Evolutionary conservation across 2,888 invertebrate genomes (phyloP).

Genomic region (Globia sparganii): DNA sequence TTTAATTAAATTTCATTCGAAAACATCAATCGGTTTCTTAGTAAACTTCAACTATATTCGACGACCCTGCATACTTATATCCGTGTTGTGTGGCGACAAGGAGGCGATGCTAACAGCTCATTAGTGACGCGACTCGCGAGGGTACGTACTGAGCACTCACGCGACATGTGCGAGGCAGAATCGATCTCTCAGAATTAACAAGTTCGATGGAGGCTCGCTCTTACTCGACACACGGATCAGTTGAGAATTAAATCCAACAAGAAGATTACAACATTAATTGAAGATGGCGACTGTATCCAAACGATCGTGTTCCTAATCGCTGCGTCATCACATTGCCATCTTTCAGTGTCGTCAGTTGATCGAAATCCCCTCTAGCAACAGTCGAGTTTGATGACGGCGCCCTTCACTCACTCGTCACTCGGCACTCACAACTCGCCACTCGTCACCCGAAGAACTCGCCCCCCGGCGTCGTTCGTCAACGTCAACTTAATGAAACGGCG

Average conservation of each 20-base stretch:
- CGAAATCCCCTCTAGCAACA: background rate
- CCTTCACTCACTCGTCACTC: slow-evolving; percentile 8
- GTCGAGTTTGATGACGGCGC: slow-evolving; percentile 23
- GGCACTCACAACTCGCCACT: slow-evolving; percentile 2
- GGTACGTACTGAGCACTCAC: background rate
- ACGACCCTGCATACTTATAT: too few relatives aligned
- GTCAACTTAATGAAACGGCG: slow-evolving; percentile 42
- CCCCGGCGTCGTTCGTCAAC: slow-evolving; percentile 21
- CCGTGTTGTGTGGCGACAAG: background rate
- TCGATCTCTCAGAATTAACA: background rate
- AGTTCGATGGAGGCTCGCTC: background rate
- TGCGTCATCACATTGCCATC: background rate
- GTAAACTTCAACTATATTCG: too few relatives aligned
- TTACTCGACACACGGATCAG: background rate
- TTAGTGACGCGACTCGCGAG: background rate
- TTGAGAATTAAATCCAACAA: background rate
- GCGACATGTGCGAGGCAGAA: background rate
- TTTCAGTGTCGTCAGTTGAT: background rate
- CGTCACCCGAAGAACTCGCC: background rate
- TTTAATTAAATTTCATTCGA: too few relatives aligned
- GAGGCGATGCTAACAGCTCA: background rate
- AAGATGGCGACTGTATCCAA: background rate
- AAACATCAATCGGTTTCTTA: too few relatives aligned
- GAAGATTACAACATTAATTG: background rate
- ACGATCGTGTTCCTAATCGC: background rate